phyloP scores from a whole-genome alignment of 1,140 invertebrate species.

The Carposina sasakii region DNA sequence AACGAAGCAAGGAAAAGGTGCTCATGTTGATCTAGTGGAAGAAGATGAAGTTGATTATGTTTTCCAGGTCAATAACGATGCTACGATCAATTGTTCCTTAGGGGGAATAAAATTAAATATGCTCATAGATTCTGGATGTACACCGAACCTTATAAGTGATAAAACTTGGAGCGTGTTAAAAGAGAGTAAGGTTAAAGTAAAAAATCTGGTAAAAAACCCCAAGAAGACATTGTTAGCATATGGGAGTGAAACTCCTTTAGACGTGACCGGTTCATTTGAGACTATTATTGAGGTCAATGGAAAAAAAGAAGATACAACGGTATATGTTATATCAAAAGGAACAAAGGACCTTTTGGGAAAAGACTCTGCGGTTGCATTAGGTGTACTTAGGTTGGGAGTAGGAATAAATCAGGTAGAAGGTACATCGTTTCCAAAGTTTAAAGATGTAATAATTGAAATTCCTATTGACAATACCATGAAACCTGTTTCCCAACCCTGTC shows the following conservation, averaged over 20 bases:
- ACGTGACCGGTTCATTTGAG: constrained; percentile 7
- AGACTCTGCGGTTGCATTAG: background rate
- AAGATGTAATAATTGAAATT: background rate
- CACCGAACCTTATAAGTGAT: constrained; percentile 5
- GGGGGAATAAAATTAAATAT: constrained; percentile 7
- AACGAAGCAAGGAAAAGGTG: background rate
- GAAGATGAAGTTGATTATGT: background rate
- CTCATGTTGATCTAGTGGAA: background rate
- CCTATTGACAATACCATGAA: background rate
- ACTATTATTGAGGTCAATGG: background rate
- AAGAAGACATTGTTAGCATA: constrained; percentile 5
- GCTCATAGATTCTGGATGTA: constrained; percentile 11
- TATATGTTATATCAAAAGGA: constrained; percentile 10
- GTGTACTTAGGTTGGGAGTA: background rate
- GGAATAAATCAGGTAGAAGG: background rate
- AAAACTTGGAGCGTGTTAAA: constrained; percentile 7
- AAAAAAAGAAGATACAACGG: background rate
- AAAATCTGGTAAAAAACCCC: background rate
- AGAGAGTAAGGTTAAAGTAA: background rate
- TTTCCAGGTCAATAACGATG: constrained; percentile 6
- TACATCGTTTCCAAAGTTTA: background rate
- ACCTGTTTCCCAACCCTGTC: background rate
- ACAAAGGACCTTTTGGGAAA: background rate
- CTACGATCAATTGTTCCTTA: background rate
- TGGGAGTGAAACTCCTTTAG: constrained; percentile 6